phyloP scores from a whole-genome alignment of 2,113 vertebrate genomes.

The Gnathonemus echidnorhynchus region DNA sequence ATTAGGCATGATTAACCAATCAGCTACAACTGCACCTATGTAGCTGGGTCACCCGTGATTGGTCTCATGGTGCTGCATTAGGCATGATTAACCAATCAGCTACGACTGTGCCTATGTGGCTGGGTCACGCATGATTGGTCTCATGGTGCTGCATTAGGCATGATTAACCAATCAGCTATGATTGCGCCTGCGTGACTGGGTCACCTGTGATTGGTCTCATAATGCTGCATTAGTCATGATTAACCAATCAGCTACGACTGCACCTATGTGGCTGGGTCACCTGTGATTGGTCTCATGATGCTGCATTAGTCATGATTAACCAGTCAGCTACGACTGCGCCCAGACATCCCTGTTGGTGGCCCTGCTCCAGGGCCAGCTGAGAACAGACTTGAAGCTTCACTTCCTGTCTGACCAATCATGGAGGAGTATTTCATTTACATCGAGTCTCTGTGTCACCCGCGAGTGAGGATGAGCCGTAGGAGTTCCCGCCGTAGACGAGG shows the following conservation, averaged over 20 bases:
- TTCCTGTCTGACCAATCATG: neutral
- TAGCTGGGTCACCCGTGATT: neutral
- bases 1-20: neutral
- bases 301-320: no score
- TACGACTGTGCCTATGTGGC: neutral
- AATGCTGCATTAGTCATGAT: neutral
- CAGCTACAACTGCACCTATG: accelerated
- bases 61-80: neutral
- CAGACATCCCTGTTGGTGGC: neutral
- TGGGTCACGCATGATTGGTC: neutral
- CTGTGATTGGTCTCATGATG: neutral
- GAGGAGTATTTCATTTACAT: neutral
- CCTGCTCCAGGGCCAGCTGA: neutral
- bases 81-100: neutral
- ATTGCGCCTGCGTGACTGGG: neutral
- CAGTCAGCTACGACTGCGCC: neutral
- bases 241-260: neutral
- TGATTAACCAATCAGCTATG: neutral
- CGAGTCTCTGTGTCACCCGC: neutral
- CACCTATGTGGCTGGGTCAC: neutral
- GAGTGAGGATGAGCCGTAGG: no score
- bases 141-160: neutral
- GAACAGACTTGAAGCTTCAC: neutral
- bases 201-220: neutral
- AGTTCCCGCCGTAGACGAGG: neutral